These are phyloP conservation scores for Ptilodon capucinus DNA, from an alignment of 2,888 invertebrate species.

Conservation along the genomic window DNA sequence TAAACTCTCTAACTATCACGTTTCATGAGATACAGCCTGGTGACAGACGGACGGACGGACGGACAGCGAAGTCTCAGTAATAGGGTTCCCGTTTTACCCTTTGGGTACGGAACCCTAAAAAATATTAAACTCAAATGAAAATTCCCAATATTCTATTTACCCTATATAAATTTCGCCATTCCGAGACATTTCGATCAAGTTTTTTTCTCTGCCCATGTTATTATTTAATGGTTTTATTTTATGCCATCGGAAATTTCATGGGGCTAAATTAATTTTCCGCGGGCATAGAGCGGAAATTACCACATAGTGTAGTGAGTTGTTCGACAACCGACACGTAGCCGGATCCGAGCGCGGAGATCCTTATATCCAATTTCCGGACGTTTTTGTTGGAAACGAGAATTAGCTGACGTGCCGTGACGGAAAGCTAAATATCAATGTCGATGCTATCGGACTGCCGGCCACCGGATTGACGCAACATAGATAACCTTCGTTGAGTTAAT, in stretches of 20 bases:
- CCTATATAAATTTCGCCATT: too few relatives aligned
- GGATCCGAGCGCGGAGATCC: constrained; percentile 78
- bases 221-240: constrained; percentile 68
- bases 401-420: constrained; percentile 77
- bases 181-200: too few relatives aligned
- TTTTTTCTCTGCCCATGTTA: neutral
- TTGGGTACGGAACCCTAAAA: too few relatives aligned
- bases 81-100: too few relatives aligned
- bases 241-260: constrained; percentile 77
- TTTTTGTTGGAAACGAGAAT: constrained; percentile 81
- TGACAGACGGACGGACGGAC: too few relatives aligned
- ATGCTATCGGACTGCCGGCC: constrained; percentile 42
- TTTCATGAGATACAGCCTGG: too few relatives aligned
- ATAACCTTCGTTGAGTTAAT: neutral
- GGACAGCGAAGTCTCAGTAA: too few relatives aligned
- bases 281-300: constrained; percentile 80
- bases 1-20: too few relatives aligned
- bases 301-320: constrained; percentile 82
- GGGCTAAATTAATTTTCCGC: constrained; percentile 81
- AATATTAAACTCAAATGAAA: too few relatives aligned
- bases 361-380: constrained; percentile 81
- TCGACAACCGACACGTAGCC: constrained; percentile 82
- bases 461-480: constrained; percentile 2
- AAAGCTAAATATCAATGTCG: constrained; percentile 72
- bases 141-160: too few relatives aligned